Percentiles rank a stretch among this genome's conserved stretches.
Evolutionary conservation across 37 sponge, comb jelly and placozoan species (phyloP).

Genomic region (Tethya wilhelma): DNA sequence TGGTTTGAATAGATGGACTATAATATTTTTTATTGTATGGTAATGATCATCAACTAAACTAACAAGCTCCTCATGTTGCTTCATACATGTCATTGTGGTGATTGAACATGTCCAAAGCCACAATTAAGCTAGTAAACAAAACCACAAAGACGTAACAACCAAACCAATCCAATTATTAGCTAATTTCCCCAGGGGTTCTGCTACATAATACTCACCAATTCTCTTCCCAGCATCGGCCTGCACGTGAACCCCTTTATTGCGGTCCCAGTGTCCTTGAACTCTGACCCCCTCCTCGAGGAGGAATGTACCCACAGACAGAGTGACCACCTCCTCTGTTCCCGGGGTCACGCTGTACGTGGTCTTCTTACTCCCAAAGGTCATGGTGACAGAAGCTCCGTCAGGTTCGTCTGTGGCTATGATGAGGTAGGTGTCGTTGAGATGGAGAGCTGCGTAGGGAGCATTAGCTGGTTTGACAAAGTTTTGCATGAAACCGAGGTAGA

Average conservation of each 20-base stretch:
- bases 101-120: no score
- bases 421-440: slow-evolving; percentile 9
- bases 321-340: no score
- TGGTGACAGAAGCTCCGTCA: not conserved
- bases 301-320: not conserved
- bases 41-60: no score
- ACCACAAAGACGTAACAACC: no score
- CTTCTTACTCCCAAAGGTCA: not conserved
- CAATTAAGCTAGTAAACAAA: no score
- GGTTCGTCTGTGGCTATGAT: not conserved
- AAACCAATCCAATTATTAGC: no score
- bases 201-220: not conserved
- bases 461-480: slow-evolving; percentile 17
- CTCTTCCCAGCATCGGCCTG: not conserved
- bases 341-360: not conserved
- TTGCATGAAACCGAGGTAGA: slow-evolving; percentile 28
- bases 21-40: no score
- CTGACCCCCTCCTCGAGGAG: not conserved
- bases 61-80: no score
- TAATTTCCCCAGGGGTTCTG: no score
- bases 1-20: no score
- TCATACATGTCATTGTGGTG: no score
- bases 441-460: not conserved
- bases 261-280: slow-evolving; percentile 1
- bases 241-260: not conserved